phyloP scores from a whole-genome alignment of 2,888 invertebrate species.

The Melieria picta region DNA sequence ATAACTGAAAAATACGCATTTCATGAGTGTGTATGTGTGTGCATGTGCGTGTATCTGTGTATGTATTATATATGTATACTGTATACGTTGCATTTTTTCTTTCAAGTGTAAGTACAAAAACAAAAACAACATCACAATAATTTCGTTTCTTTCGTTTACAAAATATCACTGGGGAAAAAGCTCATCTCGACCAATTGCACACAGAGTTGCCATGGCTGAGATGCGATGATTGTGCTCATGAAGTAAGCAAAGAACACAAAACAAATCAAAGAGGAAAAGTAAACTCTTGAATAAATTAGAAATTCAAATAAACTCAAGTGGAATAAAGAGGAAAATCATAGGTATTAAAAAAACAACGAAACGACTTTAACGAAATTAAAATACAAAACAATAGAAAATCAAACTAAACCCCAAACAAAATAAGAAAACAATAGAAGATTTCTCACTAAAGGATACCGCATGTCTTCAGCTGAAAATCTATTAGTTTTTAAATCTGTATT shows the following conservation, averaged over 20 bases:
- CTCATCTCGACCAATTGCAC: constrained; percentile 39
- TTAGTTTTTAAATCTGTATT: constrained; percentile 63
- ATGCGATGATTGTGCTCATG: constrained; percentile 55
- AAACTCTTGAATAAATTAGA: constrained; percentile 32
- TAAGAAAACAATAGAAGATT: constrained; percentile 39
- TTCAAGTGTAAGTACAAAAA: constrained; percentile 36
- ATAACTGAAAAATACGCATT: no score
- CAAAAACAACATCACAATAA: constrained; percentile 53
- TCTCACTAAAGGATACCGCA: constrained; percentile 41
- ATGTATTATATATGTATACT: constrained; percentile 5
- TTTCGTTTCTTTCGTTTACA: constrained; percentile 24
- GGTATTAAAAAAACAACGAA: constrained; percentile 38
- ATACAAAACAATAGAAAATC: constrained; percentile 36
- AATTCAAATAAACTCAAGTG: constrained; percentile 21
- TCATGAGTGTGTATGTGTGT: background rate
- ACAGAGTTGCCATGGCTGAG: constrained; percentile 17
- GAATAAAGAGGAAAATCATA: constrained; percentile 36
- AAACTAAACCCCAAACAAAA: constrained; percentile 36
- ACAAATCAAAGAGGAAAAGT: constrained; percentile 39
- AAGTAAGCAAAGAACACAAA: constrained; percentile 45
- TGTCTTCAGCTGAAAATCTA: constrained; percentile 60
- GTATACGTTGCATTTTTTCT: constrained; percentile 26
- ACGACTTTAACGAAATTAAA: constrained; percentile 32
- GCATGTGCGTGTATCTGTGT: constrained; percentile 8
- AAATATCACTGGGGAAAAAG: constrained; percentile 42